Base-by-base conservation (phyloP, 2,888 invertebrate genomes). In the Arctia plantaginis region DNA sequence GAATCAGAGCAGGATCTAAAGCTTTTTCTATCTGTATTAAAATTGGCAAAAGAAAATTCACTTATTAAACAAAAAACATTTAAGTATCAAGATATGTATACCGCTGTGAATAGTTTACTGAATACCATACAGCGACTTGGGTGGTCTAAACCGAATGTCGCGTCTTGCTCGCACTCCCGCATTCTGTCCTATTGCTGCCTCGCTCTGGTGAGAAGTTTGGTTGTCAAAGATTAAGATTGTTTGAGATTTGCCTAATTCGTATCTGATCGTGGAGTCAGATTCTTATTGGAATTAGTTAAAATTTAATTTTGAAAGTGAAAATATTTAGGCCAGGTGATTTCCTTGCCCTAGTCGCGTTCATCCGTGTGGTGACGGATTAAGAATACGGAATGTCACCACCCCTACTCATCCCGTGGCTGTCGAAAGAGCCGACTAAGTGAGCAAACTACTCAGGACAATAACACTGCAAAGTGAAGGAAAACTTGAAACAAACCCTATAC, bases 91-190 rank as follows among this genome's bases (percentile, higher is more conserved):
- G 89, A 93, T 86, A 87, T 84, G 83, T 82, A 83, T 84, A 79
- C 78, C 87, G 84, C 81, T 86, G 84, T 82, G 88, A 88, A 88
- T 89, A 86, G 90, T 89, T 91, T 90, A 88, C 86, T 88, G 89
- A 90, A 94, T 93, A 90, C 93, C 92, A 86, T 75, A 65, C 79
- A 39, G 69, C 90, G 74, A 92, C 95, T 95, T 95, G 95, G 95
- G 95, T 95, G 95, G 95, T 95, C 95, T 88, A 80, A 85, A 84
- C 87, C 74, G 73, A 51, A 69, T 76, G 67, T 30, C 30, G 80
- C n/a, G 69, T 91, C 90, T 77, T 87, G 44, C 72, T 90, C 88
- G 33, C 78, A 67, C 90, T 1, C 23, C 47, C 8, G 62, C 74
- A 74, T 79, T 73, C 72, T 64, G 39, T 65, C 74, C 73, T 82